phyloP scores from a whole-genome alignment of 2,113 vertebrate genomes.

The Upupa epops region DNA sequence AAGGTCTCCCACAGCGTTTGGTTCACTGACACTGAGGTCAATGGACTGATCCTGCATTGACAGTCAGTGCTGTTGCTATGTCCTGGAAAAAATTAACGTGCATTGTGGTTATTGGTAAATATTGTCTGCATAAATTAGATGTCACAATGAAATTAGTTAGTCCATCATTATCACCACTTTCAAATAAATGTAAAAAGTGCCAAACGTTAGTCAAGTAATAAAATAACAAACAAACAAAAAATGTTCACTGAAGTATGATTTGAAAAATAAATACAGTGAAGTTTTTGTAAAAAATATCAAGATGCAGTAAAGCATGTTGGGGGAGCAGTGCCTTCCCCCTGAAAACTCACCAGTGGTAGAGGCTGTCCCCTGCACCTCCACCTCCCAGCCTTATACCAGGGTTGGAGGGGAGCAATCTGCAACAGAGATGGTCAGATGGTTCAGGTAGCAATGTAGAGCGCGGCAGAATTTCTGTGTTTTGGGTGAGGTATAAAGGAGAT shows the following conservation, averaged over 20 bases:
- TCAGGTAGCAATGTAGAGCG: neutral
- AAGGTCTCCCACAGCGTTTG: neutral
- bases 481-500: neutral
- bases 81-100: neutral
- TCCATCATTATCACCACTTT: neutral
- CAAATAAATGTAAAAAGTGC: neutral
- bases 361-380: neutral
- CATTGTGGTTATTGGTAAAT: neutral
- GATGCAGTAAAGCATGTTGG: neutral
- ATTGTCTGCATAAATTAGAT: neutral
- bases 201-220: neutral
- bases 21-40: neutral
- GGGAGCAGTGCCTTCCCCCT: neutral
- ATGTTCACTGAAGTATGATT: neutral
- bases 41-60: neutral
- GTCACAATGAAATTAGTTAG: neutral
- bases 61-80: neutral
- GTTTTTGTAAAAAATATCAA: neutral
- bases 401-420: fast-evolving
- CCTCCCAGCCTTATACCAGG: fast-evolving
- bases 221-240: neutral
- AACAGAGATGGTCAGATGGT: neutral
- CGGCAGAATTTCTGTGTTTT: neutral
- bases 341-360: neutral
- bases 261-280: neutral